Percentiles rank a stretch among this genome's conserved stretches.
These are phyloP conservation scores for Bellardia bayeri DNA, from an alignment of 2,888 invertebrate genomes.

Conservation along the genomic window DNA sequence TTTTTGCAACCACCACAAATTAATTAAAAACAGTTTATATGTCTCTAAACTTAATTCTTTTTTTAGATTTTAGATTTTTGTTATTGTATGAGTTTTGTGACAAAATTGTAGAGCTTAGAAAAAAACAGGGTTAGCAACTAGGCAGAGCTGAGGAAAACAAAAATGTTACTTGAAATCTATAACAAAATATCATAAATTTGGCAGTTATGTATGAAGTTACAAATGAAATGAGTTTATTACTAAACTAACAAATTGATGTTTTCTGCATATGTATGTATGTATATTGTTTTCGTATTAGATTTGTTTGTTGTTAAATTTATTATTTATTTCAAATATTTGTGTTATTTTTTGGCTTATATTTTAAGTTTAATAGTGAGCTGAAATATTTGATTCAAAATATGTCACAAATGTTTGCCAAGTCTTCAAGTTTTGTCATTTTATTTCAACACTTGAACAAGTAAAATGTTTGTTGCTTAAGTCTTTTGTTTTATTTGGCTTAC, in stretches of 20 bases:
- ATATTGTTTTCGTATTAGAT: too few species aligned
- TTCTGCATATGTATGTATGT: too few species aligned
- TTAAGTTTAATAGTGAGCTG: conserved; percentile 4
- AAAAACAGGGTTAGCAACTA: conserved; percentile 54
- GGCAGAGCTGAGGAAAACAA: not conserved
- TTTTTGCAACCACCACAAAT: conserved; percentile 56
- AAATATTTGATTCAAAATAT: not conserved
- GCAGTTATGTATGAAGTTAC: too few species aligned
- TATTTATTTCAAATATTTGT: not conserved
- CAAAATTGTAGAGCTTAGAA: conserved; percentile 9
- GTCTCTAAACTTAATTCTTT: conserved; percentile 22
- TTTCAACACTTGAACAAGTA: not conserved
- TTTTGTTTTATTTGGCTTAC: conserved; percentile 17
- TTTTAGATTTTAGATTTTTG: conserved; percentile 3
- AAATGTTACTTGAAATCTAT: not conserved
- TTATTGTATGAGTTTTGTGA: not conserved
- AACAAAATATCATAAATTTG: too few species aligned
- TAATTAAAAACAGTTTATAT: conserved; percentile 67
- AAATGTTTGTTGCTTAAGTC: conserved; percentile 14
- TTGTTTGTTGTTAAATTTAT: too few species aligned
- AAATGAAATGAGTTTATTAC: too few species aligned
- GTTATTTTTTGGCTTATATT: not conserved
- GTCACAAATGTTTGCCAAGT: conserved; percentile 10
- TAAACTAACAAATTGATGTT: too few species aligned
- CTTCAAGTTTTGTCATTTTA: not conserved